Conservation (phyloP, 2,113 vertebrate genomes). For the Carassius auratus region DNA sequence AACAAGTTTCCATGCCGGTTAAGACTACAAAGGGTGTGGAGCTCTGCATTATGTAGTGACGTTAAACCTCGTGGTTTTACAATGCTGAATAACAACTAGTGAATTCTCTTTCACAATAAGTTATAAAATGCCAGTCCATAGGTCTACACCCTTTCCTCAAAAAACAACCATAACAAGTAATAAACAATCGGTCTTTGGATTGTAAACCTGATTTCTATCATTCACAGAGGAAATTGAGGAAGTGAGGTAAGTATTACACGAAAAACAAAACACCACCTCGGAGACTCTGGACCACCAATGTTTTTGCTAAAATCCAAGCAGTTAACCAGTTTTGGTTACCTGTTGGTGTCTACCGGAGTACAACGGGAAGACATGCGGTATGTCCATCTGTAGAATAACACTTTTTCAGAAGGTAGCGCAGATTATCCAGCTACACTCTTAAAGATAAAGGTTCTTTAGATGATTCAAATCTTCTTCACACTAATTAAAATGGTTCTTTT, state of each 20-base stretch:
- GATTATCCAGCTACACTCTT: not conserved
- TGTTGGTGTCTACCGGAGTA: not conserved
- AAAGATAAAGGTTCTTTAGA: not conserved
- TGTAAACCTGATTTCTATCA: not conserved
- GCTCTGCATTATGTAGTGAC: not conserved
- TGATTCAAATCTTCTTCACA: too few relatives aligned
- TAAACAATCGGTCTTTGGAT: not conserved
- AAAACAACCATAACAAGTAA: slow-evolving; percentile 7
- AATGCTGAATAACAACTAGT: not conserved
- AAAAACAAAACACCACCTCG: not conserved
- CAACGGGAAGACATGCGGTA: not conserved
- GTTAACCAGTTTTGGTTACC: not conserved
- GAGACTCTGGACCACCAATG: not conserved
- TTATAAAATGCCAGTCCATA: not conserved
- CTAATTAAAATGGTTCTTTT: too few relatives aligned
- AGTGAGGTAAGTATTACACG: not conserved
- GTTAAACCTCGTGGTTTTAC: not conserved
- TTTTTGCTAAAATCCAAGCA: not conserved
- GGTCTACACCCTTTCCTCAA: slow-evolving; percentile 18
- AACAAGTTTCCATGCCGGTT: slow-evolving; percentile 42
- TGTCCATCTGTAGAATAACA: not conserved
- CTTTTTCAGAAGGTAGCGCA: not conserved
- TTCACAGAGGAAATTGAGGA: not conserved
- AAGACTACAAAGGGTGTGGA: slow-evolving; percentile 11
- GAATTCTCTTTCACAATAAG: not conserved